phyloP scores from a whole-genome alignment of 2,888 invertebrate species.

The Phania funesta region DNA sequence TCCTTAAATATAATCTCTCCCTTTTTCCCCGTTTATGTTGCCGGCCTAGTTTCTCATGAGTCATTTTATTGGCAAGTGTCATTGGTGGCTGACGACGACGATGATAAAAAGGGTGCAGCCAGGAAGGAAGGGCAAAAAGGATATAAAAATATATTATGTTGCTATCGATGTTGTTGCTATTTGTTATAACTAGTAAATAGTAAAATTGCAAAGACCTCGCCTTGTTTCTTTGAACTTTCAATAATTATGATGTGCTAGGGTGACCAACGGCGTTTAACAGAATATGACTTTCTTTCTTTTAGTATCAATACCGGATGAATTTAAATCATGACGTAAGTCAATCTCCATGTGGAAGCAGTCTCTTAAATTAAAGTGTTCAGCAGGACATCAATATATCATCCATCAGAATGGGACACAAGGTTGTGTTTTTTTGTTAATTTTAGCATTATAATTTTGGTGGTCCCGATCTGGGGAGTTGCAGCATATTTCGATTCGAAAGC shows the following conservation, averaged over 20 bases:
- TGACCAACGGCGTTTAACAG: slow-evolving; percentile 10
- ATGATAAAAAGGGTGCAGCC: slow-evolving; percentile 22
- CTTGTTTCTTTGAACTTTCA: slow-evolving; percentile 59
- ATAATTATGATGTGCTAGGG: background rate
- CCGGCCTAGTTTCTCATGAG: slow-evolving; percentile 60
- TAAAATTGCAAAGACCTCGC: slow-evolving; percentile 56
- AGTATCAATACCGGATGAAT: no score
- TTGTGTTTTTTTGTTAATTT: no score
- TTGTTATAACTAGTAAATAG: slow-evolving; percentile 47
- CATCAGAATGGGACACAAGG: no score
- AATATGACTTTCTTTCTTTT: background rate
- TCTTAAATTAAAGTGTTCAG: no score
- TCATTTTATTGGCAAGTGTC: slow-evolving; percentile 58
- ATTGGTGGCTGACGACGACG: slow-evolving; percentile 12
- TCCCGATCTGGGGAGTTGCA: no score
- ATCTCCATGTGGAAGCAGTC: no score
- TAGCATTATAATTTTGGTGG: no score
- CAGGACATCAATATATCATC: no score
- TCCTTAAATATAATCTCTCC: slow-evolving; percentile 26
- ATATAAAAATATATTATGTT: slow-evolving; percentile 46
- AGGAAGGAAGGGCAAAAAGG: slow-evolving; percentile 41
- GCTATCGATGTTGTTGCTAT: slow-evolving; percentile 10
- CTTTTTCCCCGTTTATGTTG: slow-evolving; percentile 30
- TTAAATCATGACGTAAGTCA: no score
- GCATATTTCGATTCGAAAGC: no score